A percentile compares a stretch with the other conserved stretches of the same genome.
Evolutionary conservation across 2,888 invertebrate species (phyloP).

Genomic region (Seira musarum): DNA sequence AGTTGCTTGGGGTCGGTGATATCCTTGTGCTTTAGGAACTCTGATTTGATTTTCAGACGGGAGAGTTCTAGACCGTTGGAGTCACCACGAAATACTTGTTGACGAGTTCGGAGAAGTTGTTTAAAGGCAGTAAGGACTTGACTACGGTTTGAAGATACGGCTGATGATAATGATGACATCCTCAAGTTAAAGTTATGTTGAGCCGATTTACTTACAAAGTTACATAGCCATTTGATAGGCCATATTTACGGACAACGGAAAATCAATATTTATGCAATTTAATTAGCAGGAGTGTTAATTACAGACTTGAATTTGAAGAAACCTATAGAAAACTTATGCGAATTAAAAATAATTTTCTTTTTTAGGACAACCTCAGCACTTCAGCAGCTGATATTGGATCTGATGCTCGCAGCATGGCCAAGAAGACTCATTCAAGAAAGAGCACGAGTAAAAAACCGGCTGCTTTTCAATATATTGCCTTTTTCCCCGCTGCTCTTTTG

Average conservation of each 20-base stretch:
- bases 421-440: background rate
- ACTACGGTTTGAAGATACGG: constrained; percentile 1
- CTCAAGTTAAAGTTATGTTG: too few relatives aligned
- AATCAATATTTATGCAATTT: too few relatives aligned
- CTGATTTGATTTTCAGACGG: constrained; percentile 83
- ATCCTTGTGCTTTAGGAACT: constrained; percentile 80
- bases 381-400: background rate
- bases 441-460: background rate
- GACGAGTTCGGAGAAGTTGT: constrained; percentile 61
- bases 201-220: too few relatives aligned
- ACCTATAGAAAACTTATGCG: too few relatives aligned
- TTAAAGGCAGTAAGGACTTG: constrained; percentile 66
- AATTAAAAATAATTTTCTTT: too few relatives aligned
- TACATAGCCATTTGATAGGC: too few relatives aligned
- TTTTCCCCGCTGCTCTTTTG: too few relatives aligned
- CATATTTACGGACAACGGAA: too few relatives aligned
- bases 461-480: too few relatives aligned
- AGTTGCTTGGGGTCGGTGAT: constrained; percentile 78
- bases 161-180: constrained; percentile 2
- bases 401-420: background rate
- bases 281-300: too few relatives aligned
- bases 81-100: constrained; percentile 64
- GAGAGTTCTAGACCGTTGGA: constrained; percentile 69
- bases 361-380: too few relatives aligned
- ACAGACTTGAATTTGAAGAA: too few relatives aligned